phyloP scores from a whole-genome alignment of 2,113 vertebrate species.

The Tachysurus fulvidraco region DNA sequence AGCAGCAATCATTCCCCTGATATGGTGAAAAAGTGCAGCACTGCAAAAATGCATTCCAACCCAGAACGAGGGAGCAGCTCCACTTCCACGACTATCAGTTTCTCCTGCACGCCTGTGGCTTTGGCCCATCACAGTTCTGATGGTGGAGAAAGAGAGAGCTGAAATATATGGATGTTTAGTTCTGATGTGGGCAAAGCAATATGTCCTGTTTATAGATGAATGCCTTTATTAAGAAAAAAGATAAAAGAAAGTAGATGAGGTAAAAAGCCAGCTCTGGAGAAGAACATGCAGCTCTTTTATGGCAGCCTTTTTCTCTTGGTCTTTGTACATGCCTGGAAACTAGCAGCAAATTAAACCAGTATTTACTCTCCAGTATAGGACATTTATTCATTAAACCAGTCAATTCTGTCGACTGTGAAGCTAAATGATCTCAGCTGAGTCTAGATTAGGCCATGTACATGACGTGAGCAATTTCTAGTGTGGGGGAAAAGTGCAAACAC shows the following conservation, averaged over 20 bases:
- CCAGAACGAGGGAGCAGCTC: constrained; percentile 61
- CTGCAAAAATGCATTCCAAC: constrained; percentile 74
- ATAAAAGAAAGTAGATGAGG: constrained; percentile 56
- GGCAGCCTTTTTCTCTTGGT: not conserved
- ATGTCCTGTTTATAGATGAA: constrained; percentile 71
- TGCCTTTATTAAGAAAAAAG: constrained; percentile 57
- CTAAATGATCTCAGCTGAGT: not conserved
- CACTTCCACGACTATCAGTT: constrained; percentile 79
- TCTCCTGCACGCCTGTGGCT: constrained; percentile 70
- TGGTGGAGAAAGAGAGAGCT: constrained; percentile 64
- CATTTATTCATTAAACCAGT: constrained; percentile 14
- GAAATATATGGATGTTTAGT: constrained; percentile 68
- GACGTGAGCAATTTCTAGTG: not conserved
- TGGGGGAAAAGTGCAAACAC: not conserved
- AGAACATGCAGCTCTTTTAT: constrained; percentile 52
- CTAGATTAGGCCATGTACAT: not conserved
- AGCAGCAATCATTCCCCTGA: constrained; percentile 67
- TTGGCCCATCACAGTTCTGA: constrained; percentile 66
- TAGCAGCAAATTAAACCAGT: constrained; percentile 17
- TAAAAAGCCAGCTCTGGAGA: constrained; percentile 61
- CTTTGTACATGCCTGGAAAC: not conserved
- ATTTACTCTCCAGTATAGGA: not conserved
- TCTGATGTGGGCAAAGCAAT: constrained; percentile 69
- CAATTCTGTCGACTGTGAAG: not conserved
- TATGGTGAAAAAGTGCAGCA: constrained; percentile 71